phyloP scores from a whole-genome alignment of 2,797 vertebrate genomes.

The Acipenser ruthenus region DNA sequence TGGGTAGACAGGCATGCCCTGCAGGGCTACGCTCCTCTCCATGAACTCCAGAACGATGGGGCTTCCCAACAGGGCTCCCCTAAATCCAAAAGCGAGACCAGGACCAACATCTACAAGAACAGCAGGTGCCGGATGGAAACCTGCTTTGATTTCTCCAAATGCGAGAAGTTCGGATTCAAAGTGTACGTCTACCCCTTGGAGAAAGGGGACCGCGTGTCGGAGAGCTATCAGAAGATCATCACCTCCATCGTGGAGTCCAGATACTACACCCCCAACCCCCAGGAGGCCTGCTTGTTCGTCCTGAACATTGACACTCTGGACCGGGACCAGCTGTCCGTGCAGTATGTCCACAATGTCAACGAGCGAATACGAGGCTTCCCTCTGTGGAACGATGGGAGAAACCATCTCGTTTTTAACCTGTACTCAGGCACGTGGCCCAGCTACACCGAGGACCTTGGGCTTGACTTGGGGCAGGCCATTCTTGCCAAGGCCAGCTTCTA shows the following conservation, averaged over 20 bases:
- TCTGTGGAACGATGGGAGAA: slow-evolving; percentile 75
- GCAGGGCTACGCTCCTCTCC: slow-evolving; percentile 56
- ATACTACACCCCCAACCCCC: slow-evolving; percentile 62
- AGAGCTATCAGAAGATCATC: slow-evolving; percentile 76
- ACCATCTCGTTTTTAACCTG: slow-evolving; percentile 85
- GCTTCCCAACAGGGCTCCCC: slow-evolving; percentile 43
- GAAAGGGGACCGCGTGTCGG: slow-evolving; percentile 59
- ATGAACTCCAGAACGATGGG: slow-evolving; percentile 54
- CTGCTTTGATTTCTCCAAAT: slow-evolving; percentile 74
- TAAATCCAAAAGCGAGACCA: slow-evolving; percentile 41
- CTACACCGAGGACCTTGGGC: slow-evolving; percentile 74
- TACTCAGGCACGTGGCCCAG: slow-evolving; percentile 80
- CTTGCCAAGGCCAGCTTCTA: slow-evolving; percentile 80
- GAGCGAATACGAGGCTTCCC: slow-evolving; percentile 65
- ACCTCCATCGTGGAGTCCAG: slow-evolving; percentile 67
- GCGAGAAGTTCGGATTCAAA: slow-evolving; percentile 64
- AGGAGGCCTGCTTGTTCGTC: slow-evolving; percentile 78
- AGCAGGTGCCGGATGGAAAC: slow-evolving; percentile 78
- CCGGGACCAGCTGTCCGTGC: slow-evolving; percentile 65
- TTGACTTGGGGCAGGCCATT: slow-evolving; percentile 80
- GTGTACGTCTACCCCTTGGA: slow-evolving; percentile 73
- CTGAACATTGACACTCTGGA: slow-evolving; percentile 71
- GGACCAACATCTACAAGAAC: slow-evolving; percentile 54
- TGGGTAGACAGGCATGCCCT: slow-evolving; percentile 75
- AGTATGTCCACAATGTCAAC: slow-evolving; percentile 64